Base-by-base conservation (phyloP, 2,888 invertebrate species). In the Himalopsyche japonica region DNA sequence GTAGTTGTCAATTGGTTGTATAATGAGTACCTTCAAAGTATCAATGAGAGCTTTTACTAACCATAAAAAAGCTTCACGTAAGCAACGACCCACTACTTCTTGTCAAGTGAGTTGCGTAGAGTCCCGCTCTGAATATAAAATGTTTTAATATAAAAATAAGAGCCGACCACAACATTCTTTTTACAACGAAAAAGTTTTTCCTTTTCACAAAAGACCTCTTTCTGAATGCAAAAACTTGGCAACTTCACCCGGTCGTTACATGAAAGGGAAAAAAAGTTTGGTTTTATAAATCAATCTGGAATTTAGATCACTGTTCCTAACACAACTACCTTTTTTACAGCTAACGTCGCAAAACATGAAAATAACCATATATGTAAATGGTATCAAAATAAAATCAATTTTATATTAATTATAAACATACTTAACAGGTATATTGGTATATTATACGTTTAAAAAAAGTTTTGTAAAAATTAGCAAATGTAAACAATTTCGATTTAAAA, bases 211-310 rank as follows among this genome's bases (percentile, higher is more conserved):
- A 70, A 30, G 70, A 70, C 20, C 70, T 70, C 70, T 70, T 70
- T 70, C 70, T 70, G 24, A 70, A 70, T 70, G 70, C 70, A 70
- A 70, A 70, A 70, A 70, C 70, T 70, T 70, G 30, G 70, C 27
- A 70, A 70, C 30, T 30, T 70, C 70, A 30, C 27, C 30, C 70
- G 70, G 70, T 70, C 70, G 70, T 70, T 70, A 70, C 70, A 70
- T 70, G 70, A 70, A 49, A 64, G 64, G 76, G 64, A 48, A 47
- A 80, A 79, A 84, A 83, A 77, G 77, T 84, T 86, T 84, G 77
- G 20, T 80, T 81, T 84, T 83, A 82, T 84, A 86, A 86, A 86
- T 86, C 86, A 86, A 86, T 84, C 82, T 81, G 47, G 84, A 84
- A 86, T 86, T 84, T 86, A 57, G 70, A 79, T 24, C 79, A 43